phyloP scores from a whole-genome alignment of 2,113 vertebrate species.

The Nothoprocta pentlandii region DNA sequence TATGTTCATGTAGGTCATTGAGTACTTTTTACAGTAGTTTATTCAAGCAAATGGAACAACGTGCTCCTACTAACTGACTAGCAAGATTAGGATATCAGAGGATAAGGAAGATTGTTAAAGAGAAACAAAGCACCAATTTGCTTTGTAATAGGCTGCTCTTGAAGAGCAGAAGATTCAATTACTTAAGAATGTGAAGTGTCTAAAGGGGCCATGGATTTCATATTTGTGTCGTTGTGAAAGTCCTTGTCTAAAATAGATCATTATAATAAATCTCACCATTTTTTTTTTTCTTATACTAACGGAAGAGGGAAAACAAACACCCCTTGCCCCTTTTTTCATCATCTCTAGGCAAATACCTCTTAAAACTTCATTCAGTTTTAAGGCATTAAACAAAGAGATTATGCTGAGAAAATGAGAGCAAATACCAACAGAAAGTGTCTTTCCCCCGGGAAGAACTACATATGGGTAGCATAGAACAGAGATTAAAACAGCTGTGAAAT shows the following conservation, averaged over 20 bases:
- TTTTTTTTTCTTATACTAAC: not conserved
- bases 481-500: not conserved
- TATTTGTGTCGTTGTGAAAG: slow-evolving; percentile 28
- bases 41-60: slow-evolving; percentile 44
- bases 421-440: not conserved
- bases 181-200: slow-evolving; percentile 13
- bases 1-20: slow-evolving; percentile 63
- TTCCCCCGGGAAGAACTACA: not conserved
- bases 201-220: not conserved
- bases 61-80: slow-evolving; percentile 31
- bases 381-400: not conserved
- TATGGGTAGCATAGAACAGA: not conserved
- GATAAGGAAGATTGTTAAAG: slow-evolving; percentile 26
- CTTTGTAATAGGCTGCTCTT: slow-evolving; percentile 4
- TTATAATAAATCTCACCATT: slow-evolving; percentile 1
- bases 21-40: slow-evolving; percentile 65
- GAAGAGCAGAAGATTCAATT: slow-evolving; percentile 38
- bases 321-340: not conserved
- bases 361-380: not conserved
- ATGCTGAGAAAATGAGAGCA: slow-evolving; percentile 8
- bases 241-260: slow-evolving; percentile 10
- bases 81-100: slow-evolving; percentile 42
- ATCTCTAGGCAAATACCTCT: not conserved
- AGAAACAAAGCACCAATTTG: slow-evolving; percentile 56
- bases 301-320: not conserved